Evolutionary conservation across 2,113 vertebrate genomes (phyloP).

Genomic region (Elgaria multicarinata): DNA sequence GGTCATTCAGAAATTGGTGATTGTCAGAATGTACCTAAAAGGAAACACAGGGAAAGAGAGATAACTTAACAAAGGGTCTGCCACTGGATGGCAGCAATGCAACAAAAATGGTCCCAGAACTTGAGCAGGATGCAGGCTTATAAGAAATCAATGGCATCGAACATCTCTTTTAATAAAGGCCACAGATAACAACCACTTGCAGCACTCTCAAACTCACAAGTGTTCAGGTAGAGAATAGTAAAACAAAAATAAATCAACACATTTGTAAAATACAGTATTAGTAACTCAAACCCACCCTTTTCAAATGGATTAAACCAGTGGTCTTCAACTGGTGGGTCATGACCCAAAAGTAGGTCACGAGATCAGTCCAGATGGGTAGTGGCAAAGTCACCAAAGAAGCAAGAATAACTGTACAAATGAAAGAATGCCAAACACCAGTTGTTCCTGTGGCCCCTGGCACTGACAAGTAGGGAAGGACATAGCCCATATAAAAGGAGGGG

Average conservation of each 20-base stretch:
- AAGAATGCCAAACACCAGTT: not conserved
- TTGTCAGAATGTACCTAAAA: slow-evolving; percentile 84
- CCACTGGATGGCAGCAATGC: slow-evolving; percentile 53
- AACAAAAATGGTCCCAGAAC: not conserved
- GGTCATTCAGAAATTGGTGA: slow-evolving; percentile 87
- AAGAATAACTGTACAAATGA: not conserved
- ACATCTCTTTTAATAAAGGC: not conserved
- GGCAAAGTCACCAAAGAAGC: not conserved
- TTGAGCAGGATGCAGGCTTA: not conserved
- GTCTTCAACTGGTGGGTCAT: too few species aligned
- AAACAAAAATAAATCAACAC: not conserved
- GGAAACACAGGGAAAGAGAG: not conserved
- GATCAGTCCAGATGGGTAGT: too few species aligned
- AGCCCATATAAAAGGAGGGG: not conserved
- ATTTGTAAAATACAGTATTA: not conserved
- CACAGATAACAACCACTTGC: not conserved
- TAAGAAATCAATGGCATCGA: not conserved
- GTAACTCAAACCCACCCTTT: not conserved
- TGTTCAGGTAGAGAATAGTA: rapidly evolving
- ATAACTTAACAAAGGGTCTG: slow-evolving; percentile 1
- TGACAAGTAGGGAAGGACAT: not conserved
- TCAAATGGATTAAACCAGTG: not conserved
- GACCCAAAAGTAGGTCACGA: too few species aligned
- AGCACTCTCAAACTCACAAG: not conserved
- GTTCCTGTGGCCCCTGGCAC: not conserved